These are phyloP conservation scores for Alouatta palliata DNA, from an alignment of 2,113 vertebrate species.

Conservation along the genomic window DNA sequence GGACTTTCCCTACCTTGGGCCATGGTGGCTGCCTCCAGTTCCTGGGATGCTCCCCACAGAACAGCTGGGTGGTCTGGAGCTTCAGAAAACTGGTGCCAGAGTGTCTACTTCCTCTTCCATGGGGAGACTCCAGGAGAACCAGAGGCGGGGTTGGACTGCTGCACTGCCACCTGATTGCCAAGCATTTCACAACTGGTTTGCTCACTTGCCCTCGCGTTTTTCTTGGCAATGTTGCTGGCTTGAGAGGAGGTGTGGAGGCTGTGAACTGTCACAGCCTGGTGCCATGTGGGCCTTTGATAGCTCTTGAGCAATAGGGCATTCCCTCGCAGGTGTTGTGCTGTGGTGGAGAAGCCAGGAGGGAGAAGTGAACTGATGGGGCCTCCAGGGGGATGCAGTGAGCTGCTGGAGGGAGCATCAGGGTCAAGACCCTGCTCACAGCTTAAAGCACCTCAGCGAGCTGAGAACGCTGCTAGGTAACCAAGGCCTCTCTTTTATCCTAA, in stretches of 20 bases:
- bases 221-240: slow-evolving; percentile 61
- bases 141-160: slow-evolving; percentile 29
- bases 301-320: slow-evolving; percentile 33
- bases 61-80: slow-evolving; percentile 33
- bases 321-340: background rate
- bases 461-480: background rate
- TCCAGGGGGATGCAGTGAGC: background rate
- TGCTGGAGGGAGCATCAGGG: background rate
- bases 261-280: background rate
- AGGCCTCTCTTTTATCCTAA: background rate
- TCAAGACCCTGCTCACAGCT: background rate
- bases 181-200: slow-evolving; percentile 76
- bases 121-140: background rate
- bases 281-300: background rate
- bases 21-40: slow-evolving; percentile 45
- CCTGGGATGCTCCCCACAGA: background rate
- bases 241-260: slow-evolving; percentile 46
- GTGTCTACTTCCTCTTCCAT: slow-evolving; percentile 45
- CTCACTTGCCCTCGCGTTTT: slow-evolving; percentile 70
- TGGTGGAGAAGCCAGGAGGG: background rate
- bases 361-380: background rate
- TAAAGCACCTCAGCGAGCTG: background rate
- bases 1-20: slow-evolving; percentile 71
- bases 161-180: slow-evolving; percentile 49
- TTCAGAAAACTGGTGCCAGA: slow-evolving; percentile 48